Evolutionary conservation across 2,888 invertebrate genomes (phyloP), one percentile per base, ranked within the genome.

Genomic region (Ochlodes sylvanus): DNA sequence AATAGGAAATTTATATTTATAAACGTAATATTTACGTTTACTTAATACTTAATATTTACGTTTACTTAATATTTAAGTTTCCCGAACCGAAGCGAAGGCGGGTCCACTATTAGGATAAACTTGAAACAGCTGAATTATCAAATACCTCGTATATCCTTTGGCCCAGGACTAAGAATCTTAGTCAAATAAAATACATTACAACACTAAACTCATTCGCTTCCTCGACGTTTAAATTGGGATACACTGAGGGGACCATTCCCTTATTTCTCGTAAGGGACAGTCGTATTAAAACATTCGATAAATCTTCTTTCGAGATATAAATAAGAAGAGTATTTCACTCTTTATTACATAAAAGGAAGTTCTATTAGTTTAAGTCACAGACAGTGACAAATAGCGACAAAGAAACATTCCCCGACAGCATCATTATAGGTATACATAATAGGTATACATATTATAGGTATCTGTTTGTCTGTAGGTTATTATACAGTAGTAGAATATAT

Each of bases 201-300:
- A 15, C 17, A 61, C 34, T 34, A 32, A 27, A 32, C 14, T 19
- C 42, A 32, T 47, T 47, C 52, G 17, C 52, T 34, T 62, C 62
- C 62, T 27, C 52, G 19, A 7, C 34, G 38, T 62, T 62, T 62
- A 62, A 62, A 38, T 62, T 52, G 52, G 38, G 62, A 62, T 62
- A 21, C 34, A 19, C 32, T 12, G 52, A 62, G 62, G 62, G 62
- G 62, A 17, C 50, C 62, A 19, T 52, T 52, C 52, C 50, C 27
- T 34, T 61, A 61, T 17, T 38, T n/a, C 52, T 38, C 17, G 19
- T 52, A 62, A 62, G 19, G 32, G 62, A 52, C 62, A 52, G 9
- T 21, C 27, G 50, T 62, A 44, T 50, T 61, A 34, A 61, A 50
- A 50, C 50, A 50, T 50, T 50, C 50, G 50, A 50, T 50, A 50